Conservation (phyloP, 2,888 invertebrate genomes). For the Escarpia spicata region DNA sequence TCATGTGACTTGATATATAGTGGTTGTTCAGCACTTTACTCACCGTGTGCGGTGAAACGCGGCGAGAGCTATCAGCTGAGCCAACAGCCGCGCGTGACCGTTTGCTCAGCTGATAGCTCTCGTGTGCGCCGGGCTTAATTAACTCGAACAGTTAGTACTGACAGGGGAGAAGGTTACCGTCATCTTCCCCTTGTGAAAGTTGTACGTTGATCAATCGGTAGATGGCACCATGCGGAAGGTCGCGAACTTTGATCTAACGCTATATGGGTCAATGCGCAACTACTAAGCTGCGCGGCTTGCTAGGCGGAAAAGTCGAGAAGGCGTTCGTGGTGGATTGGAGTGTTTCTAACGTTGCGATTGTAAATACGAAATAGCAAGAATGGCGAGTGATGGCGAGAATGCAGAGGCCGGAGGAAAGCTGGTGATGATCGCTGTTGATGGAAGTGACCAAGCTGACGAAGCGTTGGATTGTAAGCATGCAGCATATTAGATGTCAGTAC, state of each 20-base stretch:
- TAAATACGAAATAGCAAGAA: not conserved
- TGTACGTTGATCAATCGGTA: not conserved
- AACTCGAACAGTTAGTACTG: too few relatives aligned
- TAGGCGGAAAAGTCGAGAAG: not conserved
- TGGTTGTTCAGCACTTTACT: too few relatives aligned
- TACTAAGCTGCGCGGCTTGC: not conserved
- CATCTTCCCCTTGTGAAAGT: too few relatives aligned
- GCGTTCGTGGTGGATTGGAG: not conserved
- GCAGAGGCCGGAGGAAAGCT: constrained; percentile 7
- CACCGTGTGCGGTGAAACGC: too few relatives aligned
- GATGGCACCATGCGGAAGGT: not conserved
- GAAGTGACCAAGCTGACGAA: constrained; percentile 25
- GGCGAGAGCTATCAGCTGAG: too few relatives aligned
- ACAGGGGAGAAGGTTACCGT: too few relatives aligned
- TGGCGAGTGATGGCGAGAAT: not conserved
- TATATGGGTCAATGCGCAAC: constrained; percentile 3
- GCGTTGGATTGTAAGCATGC: constrained; percentile 5
- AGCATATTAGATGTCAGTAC: not conserved
- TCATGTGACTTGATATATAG: too few relatives aligned
- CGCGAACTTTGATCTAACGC: not conserved
- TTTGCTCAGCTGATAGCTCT: too few relatives aligned
- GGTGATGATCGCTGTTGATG: constrained; percentile 24
- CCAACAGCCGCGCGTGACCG: too few relatives aligned
- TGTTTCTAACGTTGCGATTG: not conserved
- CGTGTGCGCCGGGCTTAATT: too few relatives aligned